These are phyloP conservation scores for Cochlearius cochlearius DNA, from an alignment of 2,113 vertebrate species.

Conservation along the genomic window DNA sequence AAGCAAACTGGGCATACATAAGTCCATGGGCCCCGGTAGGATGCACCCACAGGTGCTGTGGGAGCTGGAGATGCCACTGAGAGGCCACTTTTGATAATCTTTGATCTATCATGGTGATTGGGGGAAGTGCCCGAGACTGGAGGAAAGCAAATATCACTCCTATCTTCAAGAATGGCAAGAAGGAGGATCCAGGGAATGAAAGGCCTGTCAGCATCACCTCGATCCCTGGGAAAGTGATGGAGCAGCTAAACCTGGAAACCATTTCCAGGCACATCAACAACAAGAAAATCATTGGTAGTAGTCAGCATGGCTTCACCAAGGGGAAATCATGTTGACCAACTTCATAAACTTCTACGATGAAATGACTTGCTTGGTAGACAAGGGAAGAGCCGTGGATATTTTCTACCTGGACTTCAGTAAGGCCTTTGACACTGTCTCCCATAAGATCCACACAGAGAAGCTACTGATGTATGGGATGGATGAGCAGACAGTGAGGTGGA, in stretches of 20 bases:
- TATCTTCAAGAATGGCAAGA: neutral
- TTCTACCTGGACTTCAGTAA: neutral
- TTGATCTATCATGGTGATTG: too few relatives aligned
- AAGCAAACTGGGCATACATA: neutral
- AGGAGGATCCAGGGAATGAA: neutral
- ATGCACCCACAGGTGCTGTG: neutral
- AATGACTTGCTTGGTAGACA: neutral
- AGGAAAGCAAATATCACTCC: neutral
- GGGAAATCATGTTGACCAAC: neutral
- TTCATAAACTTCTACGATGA: neutral
- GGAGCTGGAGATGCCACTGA: neutral
- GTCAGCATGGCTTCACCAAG: neutral
- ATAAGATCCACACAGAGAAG: neutral
- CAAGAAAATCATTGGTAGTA: neutral
- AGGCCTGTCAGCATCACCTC: neutral
- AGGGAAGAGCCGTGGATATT: neutral
- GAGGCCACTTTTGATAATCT: neutral
- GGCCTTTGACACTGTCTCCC: neutral
- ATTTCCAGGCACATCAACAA: neutral
- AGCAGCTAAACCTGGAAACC: neutral
- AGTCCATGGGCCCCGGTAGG: accelerated
- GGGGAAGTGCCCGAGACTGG: neutral
- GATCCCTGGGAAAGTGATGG: neutral
- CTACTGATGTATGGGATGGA: neutral
- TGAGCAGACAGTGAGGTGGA: neutral